Evolutionary conservation across 2,113 vertebrate genomes (phyloP), one percentile per base, ranked within the genome.

Genomic region (Opisthocomus hoazin): DNA sequence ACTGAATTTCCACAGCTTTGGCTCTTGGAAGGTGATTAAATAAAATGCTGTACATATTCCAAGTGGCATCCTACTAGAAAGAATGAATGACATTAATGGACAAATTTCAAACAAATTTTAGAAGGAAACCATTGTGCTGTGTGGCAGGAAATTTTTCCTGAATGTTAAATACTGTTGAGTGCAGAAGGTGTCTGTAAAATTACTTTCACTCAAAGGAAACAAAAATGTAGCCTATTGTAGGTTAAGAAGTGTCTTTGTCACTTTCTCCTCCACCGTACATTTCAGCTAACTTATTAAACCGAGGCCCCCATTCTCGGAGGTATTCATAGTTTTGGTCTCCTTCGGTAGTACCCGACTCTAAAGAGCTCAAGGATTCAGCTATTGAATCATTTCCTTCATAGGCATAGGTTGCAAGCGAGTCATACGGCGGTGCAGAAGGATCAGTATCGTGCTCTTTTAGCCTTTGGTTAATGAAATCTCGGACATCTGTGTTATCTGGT

Each of bases 261-360:
- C 98, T 98, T 64, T 99, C 99, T 84, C 98, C 99, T 53, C 98
- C 99, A 84, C 99, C 99, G 27, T 99, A 99, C 99, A 99, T 99
- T 92, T 99, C 99, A 7, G 99, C 99, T 83, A 99, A 90, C 98
- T 99, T 99, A 86, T 99, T 99, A 76, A 99, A 99, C 14, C 98
- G 99, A 15, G 99, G 99, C 12, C 99, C 99, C 99, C 99, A 99
- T 91, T 98, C 99, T 94, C 98, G 98, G 94, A 99, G 99, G 98
- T 99, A 99, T 96, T 99, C 99, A 73, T 99, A 99, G 87, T 99
- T 99, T 89, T 99, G 99, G 98, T 99, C 99, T 32, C 99, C 99
- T 70, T 99, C 99, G 0, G 99, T 99, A 32, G 99, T 98, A 11
- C 98, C 98, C 0, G 99, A 99, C 79, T 99, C 99, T 89, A 99